Percentiles rank a stretch among this genome's conserved stretches.
These are phyloP conservation scores for Xestia rhomboidea DNA, from an alignment of 2,888 invertebrate genomes.

Conservation along the genomic window DNA sequence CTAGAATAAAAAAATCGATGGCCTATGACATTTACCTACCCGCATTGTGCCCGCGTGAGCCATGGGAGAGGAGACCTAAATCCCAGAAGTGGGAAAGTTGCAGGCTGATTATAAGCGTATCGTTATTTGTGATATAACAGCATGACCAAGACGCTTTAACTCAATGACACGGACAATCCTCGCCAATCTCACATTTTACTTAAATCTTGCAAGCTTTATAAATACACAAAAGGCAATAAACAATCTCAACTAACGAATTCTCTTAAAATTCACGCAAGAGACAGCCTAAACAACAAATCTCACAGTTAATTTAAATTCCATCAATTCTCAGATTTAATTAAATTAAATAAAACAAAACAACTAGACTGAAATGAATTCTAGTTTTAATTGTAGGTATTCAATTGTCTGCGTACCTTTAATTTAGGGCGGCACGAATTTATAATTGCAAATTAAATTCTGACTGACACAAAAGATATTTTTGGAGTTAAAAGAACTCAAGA, in stretches of 20 bases:
- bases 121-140: not conserved
- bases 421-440: constrained; percentile 55
- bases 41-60: not conserved
- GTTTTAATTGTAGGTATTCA: constrained; percentile 41
- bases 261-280: constrained; percentile 23
- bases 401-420: constrained; percentile 55
- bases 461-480: constrained; percentile 74
- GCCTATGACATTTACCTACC: not conserved
- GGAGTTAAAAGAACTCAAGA: constrained; percentile 78
- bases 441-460: constrained; percentile 75
- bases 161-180: not conserved
- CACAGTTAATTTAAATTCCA: constrained; percentile 52
- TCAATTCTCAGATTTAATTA: constrained; percentile 43
- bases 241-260: constrained; percentile 13
- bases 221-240: constrained; percentile 7
- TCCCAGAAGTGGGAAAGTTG: not conserved
- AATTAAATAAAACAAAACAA: constrained; percentile 47
- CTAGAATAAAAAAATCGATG: not conserved
- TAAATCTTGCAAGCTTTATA: not conserved
- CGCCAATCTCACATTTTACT: not conserved
- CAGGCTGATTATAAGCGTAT: not conserved
- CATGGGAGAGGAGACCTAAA: not conserved
- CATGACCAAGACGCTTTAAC: not conserved
- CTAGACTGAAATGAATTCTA: constrained; percentile 47
- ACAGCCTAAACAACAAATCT: constrained; percentile 30